Base-by-base conservation (phyloP, 2,888 invertebrate genomes). In the Liopterus haemorrhoidalis region DNA sequence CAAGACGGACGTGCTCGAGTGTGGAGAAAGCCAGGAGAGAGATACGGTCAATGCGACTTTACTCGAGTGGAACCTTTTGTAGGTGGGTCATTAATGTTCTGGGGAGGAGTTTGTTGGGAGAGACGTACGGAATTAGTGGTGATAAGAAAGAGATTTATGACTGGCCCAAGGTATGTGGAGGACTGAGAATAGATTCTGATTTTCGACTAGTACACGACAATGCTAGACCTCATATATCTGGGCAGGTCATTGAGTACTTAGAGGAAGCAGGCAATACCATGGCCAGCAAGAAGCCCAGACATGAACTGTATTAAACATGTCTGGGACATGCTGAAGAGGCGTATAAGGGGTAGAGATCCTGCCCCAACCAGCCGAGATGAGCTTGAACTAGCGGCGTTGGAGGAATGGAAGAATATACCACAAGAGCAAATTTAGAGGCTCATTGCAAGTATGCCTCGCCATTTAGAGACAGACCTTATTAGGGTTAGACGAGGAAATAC, bases 401-500 rank as follows among this genome's bases (percentile, higher is more conserved):
- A n/a, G n/a, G n/a, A n/a, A n/a, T n/a, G n/a, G n/a, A n/a, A n/a
- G n/a, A n/a, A n/a, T n/a, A n/a, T n/a, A n/a, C n/a, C n/a, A n/a
- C n/a, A n/a, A n/a, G n/a, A n/a, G n/a, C n/a, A n/a, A n/a, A n/a
- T n/a, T n/a, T n/a, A n/a, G n/a, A 12, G 14, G 11, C 14, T 8
- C 14, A 11, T 12, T 4, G 8, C 28, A 5, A 14, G 11, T 27
- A 27, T 27, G 11, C 28, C 11, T 27, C 8, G 11, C 11, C 28
- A 14, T 12, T 3, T 27, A 14, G 28, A 27, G 14, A 14, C 8
- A n/a, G n/a, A n/a, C 4, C 11, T 27, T 12, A 27, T 27, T 12
- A 27, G 28, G 8, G 28, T 14, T 12, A 27, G 4, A 27, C 11
- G 28, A 27, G 28, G 28, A 27, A 27, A 27, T 27, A 27, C 28